Percentiles rank a stretch among this genome's conserved stretches.
These are phyloP conservation scores for Drosophila multiciliata DNA, from an alignment of 2,888 invertebrate genomes.

Conservation along the genomic window DNA sequence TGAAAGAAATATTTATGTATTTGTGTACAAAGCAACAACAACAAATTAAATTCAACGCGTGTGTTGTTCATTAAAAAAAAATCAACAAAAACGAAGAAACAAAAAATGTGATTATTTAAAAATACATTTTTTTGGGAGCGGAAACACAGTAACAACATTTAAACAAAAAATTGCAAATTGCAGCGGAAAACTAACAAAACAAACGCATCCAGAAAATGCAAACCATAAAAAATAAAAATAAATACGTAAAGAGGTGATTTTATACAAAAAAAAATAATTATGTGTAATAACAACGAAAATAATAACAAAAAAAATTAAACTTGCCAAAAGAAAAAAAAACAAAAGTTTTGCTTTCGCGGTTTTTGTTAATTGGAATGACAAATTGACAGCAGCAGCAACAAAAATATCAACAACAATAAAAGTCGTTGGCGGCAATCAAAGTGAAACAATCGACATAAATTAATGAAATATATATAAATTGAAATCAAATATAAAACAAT, in stretches of 20 bases:
- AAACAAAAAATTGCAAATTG: slow-evolving; percentile 27
- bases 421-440: slow-evolving; percentile 57
- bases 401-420: slow-evolving; percentile 37
- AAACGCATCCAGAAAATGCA: slow-evolving; percentile 28
- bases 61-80: slow-evolving; percentile 43
- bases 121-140: slow-evolving; percentile 27
- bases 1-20: neutral
- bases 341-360: slow-evolving; percentile 13
- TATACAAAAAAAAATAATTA: slow-evolving; percentile 45
- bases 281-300: slow-evolving; percentile 20
- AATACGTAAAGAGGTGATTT: slow-evolving; percentile 22
- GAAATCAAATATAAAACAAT: slow-evolving; percentile 28
- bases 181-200: slow-evolving; percentile 17
- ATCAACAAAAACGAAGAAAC: slow-evolving; percentile 30
- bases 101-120: slow-evolving; percentile 33
- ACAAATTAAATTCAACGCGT: slow-evolving; percentile 34
- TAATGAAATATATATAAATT: slow-evolving; percentile 23
- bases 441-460: slow-evolving; percentile 46
- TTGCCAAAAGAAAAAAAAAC: slow-evolving; percentile 9
- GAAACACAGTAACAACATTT: slow-evolving; percentile 36
- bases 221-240: slow-evolving; percentile 16
- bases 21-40: slow-evolving; percentile 3
- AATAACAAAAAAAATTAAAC: slow-evolving; percentile 2
- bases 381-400: slow-evolving; percentile 54
- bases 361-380: slow-evolving; percentile 61